Base-by-base conservation (phyloP, 2,797 vertebrate genomes). In the Sphenopsis melanotis region DNA sequence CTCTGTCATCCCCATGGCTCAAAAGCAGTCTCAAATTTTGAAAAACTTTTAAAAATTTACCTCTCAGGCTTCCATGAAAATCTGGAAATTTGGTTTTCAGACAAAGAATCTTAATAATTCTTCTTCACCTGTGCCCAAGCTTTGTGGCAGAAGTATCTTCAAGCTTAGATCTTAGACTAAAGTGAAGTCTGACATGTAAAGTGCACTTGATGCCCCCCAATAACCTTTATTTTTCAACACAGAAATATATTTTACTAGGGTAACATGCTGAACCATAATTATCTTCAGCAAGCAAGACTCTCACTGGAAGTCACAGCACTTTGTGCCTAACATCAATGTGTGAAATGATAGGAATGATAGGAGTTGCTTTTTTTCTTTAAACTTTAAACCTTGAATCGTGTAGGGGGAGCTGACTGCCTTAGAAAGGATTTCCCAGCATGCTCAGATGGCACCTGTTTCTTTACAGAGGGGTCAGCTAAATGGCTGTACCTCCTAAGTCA, bases 391-490 rank as follows among this genome's bases (percentile, higher is more conserved):
- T 6, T 52, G 57, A 90, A 57, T n/a, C 0, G 0, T n/a, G 12
- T 36, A 63, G 36, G 13, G 37, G 50, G 17, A 82, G 53, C 39
- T 87, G 77, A 71, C 57, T 71, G 59, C 47, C 22, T 59, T 83
- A 83, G 70, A 88, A 88, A 91, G 69, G 72, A 55, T 93, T 93
- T 93, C 87, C 69, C 91, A 91, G 95, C 90, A 52, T 49, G 93
- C 53, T 88, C 41, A 65, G 23, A 78, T 39, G 80, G 61, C 79
- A 91, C 76, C 87, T 91, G 87, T 19, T 91, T 78, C 90, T 83
- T 94, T 88, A 79, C 66, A 83, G 69, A 59, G 32, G 36, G 69
- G 80, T 94, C 89, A 88, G 77, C 80, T 94, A 94, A 91, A 72
- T 81, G 61, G 44, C 57, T 94, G 42, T 65, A 78, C 79, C 83